Conservation (phyloP, 37 sponge, comb jelly and placozoan genomes). For the Chondrosia reniformis region DNA sequence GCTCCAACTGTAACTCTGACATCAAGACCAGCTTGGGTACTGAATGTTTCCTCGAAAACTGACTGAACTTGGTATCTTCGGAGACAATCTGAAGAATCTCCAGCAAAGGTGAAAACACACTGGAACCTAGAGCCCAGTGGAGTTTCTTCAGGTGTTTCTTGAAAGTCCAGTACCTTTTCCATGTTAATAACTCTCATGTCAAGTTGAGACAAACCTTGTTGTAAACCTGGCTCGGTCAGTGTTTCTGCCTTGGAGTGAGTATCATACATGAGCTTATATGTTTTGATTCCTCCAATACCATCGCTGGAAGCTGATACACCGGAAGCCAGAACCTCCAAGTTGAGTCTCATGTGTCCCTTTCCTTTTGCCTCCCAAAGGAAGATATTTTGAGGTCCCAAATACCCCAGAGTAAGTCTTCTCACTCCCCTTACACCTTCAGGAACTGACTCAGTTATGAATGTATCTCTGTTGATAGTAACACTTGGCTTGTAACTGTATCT, state of each 20-base stretch:
- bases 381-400: too few species aligned
- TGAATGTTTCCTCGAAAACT: background rate
- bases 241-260: background rate
- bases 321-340: too few species aligned
- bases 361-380: too few species aligned
- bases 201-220: too few species aligned
- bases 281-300: background rate
- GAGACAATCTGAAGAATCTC: background rate
- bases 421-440: too few species aligned
- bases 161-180: background rate
- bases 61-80: background rate
- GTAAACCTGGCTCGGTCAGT: background rate
- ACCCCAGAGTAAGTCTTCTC: too few species aligned
- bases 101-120: background rate
- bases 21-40: background rate
- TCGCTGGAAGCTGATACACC: background rate
- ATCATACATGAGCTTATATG: background rate
- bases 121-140: background rate
- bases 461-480: too few species aligned
- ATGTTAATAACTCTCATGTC: background rate
- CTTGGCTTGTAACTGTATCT: too few species aligned
- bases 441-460: too few species aligned
- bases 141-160: background rate
- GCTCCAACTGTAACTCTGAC: background rate
- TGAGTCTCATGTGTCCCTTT: too few species aligned